Evolutionary conservation across 2,797 vertebrate genomes (phyloP), one percentile per base, ranked within the genome.

Genomic region (Varecia variegata): DNA sequence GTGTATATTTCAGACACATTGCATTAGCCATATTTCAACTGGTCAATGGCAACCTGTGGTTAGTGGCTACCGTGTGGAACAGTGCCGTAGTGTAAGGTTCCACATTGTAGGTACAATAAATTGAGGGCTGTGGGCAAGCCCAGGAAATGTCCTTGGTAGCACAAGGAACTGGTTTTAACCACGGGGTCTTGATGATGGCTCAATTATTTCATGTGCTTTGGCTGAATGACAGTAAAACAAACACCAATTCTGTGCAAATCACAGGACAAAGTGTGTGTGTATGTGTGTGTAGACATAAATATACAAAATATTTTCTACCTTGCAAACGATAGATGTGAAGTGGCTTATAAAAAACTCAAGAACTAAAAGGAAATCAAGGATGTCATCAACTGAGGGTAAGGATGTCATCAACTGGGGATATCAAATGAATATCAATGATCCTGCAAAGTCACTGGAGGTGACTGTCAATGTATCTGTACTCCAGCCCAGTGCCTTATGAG

Each of bases 121-220:
- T 73, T 32, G 50, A 38, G 47, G 21, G 40, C 17, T 68, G 21
- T 80, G 71, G 50, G 54, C 56, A 83, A 86, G 52, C 32, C 43
- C 25, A 54, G 40, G 45, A 18, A 74, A 86, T n/a, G 74, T 50
- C 71, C 45, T 58, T 68, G 45, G 58, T 45, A n/a, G 11, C 65
- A 84, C 65, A 77, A 25, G 35, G 47, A 81, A 58, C 83, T 10
- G 2, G 32, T 81, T 80, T 88, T 74, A 95, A 93, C 38, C 23
- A 40, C 7, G 25, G 50, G 47, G n/a, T 68, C 58, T 81, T 45
- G 47, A 17, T 0, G 17, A 43, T 9, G 47, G 83, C 50, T 90
- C 84, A 56, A 10, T 35, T 12, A 17, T 25, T 17, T 67, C 3
- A 5, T 45, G 32, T 43, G 27, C 30, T 96, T 81, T 87, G 25